phyloP scores from a whole-genome alignment of 2,888 invertebrate genomes.

The Adela reaumurella region DNA sequence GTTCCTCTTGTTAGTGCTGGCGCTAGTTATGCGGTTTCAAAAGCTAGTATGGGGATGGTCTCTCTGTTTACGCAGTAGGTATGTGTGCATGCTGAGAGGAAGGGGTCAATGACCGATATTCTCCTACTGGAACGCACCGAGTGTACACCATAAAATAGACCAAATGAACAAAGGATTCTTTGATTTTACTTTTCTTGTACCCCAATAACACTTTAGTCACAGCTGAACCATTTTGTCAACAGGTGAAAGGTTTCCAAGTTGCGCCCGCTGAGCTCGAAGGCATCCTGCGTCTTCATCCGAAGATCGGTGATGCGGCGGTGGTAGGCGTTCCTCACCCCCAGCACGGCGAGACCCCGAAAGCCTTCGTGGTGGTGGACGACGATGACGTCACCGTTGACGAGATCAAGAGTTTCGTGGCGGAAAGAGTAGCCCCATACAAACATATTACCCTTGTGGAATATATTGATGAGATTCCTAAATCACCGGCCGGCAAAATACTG shows the following conservation, averaged over 20 bases:
- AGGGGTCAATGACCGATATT: too few species aligned
- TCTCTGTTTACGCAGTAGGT: too few species aligned
- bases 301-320: conserved; percentile 71
- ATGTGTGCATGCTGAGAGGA: too few species aligned
- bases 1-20: too few species aligned
- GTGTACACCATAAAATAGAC: too few species aligned
- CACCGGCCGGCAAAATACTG: conserved; percentile 74
- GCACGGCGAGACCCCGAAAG: conserved; percentile 51
- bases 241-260: conserved; percentile 62
- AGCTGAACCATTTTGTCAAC: conserved; percentile 34
- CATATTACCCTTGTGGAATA: conserved; percentile 66
- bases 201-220: too few species aligned
- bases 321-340: conserved; percentile 62
- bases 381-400: conserved; percentile 3
- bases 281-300: conserved; percentile 61
- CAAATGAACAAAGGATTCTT: too few species aligned
- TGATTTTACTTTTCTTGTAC: too few species aligned
- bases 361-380: conserved; percentile 15
- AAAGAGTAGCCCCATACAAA: conserved; percentile 14
- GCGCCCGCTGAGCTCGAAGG: conserved; percentile 78
- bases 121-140: too few species aligned
- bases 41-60: too few species aligned
- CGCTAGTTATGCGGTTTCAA: too few species aligned
- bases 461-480: conserved; percentile 69
- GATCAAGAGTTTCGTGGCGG: conserved; percentile 8